These are phyloP conservation scores for Ceraclea dissimilis DNA, from an alignment of 2,888 invertebrate genomes.

Conservation along the genomic window DNA sequence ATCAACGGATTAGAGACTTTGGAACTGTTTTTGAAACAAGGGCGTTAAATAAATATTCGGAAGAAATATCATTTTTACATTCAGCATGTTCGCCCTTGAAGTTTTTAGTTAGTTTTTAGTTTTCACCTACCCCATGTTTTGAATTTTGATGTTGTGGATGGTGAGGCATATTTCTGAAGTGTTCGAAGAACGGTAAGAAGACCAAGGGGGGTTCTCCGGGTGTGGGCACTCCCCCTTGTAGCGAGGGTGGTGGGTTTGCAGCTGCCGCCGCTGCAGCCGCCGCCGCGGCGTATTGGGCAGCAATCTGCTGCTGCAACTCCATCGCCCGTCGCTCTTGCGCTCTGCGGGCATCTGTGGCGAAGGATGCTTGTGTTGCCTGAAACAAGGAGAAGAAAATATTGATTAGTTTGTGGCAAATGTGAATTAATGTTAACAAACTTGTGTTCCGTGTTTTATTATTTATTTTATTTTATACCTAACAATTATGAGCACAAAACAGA, in stretches of 20 bases:
- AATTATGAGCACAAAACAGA: too few species aligned
- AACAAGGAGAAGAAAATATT: conserved; percentile 1
- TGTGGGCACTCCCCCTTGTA: conserved; percentile 32
- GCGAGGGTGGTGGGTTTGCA: conserved; percentile 51
- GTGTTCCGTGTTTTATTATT: too few species aligned
- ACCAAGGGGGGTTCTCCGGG: conserved; percentile 51
- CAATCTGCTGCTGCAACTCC: conserved; percentile 26
- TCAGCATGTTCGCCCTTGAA: neutral
- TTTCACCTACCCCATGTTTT: conserved; percentile 26
- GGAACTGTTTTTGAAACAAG: neutral
- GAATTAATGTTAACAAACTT: neutral
- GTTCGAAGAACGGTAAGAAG: conserved; percentile 56
- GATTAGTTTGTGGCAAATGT: neutral
- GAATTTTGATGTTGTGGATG: conserved; percentile 29
- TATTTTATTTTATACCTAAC: too few species aligned
- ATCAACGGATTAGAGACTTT: too few species aligned
- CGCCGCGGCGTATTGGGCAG: conserved; percentile 37
- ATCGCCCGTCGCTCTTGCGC: conserved; percentile 23
- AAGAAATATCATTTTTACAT: neutral
- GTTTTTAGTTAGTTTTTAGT: neutral
- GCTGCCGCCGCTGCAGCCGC: conserved; percentile 43
- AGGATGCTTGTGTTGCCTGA: conserved; percentile 18
- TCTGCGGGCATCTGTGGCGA: conserved; percentile 17
- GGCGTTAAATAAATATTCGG: neutral
- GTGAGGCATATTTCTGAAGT: conserved; percentile 32